phyloP scores from a whole-genome alignment of 37 sponge, comb jelly and placozoan species.

The Mnemiopsis leidyi region DNA sequence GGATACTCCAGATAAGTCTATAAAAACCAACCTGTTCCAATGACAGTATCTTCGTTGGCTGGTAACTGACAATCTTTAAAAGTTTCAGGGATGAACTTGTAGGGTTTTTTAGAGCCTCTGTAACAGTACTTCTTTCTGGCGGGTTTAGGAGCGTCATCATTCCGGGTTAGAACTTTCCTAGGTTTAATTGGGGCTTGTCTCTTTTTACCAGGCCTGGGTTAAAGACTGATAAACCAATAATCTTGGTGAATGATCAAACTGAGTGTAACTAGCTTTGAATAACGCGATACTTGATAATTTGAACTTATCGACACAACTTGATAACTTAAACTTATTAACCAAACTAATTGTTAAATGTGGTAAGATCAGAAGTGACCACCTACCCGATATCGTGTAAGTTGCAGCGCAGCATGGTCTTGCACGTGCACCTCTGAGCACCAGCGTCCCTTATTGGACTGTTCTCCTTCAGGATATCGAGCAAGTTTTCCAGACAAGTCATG shows the following conservation, averaged over 20 bases:
- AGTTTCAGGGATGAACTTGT: constrained; percentile 60
- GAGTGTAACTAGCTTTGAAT: no score
- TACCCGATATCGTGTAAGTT: constrained; percentile 36
- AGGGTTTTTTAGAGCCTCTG: constrained; percentile 54
- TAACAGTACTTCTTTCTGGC: constrained; percentile 62
- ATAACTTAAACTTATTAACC: no score
- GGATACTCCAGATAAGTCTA: no score
- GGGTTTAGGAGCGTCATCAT: constrained; percentile 11
- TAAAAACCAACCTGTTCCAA: constrained; percentile 61
- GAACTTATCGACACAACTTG: no score
- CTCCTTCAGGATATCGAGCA: constrained; percentile 63
- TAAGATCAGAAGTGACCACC: background rate
- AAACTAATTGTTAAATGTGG: no score
- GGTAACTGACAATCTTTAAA: constrained; percentile 41
- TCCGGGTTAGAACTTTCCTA: background rate
- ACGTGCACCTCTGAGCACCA: constrained; percentile 28
- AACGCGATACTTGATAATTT: no score
- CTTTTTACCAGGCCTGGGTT: constrained; percentile 2
- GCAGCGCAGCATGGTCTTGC: constrained; percentile 52
- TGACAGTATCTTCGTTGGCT: constrained; percentile 53
- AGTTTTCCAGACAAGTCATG: constrained; percentile 43
- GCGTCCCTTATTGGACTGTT: constrained; percentile 12
- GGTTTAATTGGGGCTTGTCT: background rate
- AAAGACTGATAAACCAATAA: no score
- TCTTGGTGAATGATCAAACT: no score